These are phyloP conservation scores for Acromyrmex echinatior DNA, from an alignment of 1,140 invertebrate genomes.

Conservation along the genomic window DNA sequence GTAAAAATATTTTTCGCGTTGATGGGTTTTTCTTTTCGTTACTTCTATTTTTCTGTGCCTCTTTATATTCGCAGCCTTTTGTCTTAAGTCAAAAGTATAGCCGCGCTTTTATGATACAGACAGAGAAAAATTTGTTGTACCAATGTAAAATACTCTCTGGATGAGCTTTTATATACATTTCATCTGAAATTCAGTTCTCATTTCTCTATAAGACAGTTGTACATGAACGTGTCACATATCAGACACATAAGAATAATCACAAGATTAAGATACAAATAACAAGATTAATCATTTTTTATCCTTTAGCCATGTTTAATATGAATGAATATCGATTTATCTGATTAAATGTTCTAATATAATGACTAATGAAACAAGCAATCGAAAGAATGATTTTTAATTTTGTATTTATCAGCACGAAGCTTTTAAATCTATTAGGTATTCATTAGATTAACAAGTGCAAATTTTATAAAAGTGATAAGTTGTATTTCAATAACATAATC, in stretches of 20 bases:
- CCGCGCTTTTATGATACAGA: constrained; percentile 4
- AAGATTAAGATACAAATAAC: neutral
- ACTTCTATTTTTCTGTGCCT: neutral
- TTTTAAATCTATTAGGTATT: constrained; percentile 1
- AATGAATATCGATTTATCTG: constrained; percentile 13
- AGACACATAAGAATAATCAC: constrained; percentile 1
- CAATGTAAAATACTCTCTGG: constrained; percentile 19
- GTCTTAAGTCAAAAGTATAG: constrained; percentile 34
- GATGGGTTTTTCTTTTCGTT: constrained; percentile 51
- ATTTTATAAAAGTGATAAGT: neutral
- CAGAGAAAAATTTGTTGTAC: constrained; percentile 31
- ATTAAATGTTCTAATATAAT: neutral
- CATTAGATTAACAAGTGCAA: neutral
- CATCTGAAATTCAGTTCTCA: constrained; percentile 21
- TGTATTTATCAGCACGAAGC: no score
- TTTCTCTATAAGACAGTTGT: neutral
- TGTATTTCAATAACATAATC: constrained; percentile 29
- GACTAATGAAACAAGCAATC: no score
- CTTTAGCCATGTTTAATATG: constrained; percentile 8
- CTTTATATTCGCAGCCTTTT: constrained; percentile 2
- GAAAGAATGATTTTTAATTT: no score
- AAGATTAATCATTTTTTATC: neutral
- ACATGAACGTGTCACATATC: neutral
- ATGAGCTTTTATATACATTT: constrained; percentile 51
- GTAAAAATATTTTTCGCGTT: constrained; percentile 65